Conservation (phyloP, 2,797 vertebrate genomes). For the Calcarius lapponicus region DNA sequence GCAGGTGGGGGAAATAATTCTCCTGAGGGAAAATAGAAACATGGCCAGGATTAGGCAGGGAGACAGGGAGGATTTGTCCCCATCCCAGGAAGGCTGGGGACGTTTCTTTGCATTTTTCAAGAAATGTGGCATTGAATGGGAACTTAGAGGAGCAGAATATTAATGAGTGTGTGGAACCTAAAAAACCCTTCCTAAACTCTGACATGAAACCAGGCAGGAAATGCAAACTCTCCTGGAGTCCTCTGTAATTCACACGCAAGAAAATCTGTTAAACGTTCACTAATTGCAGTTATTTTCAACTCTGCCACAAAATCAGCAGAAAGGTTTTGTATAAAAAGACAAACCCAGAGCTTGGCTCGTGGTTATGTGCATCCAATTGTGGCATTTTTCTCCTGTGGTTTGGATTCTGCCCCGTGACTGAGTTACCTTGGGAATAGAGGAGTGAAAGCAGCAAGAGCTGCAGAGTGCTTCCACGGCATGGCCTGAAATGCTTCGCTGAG, state of each 20-base stretch:
- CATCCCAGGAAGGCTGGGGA: background rate
- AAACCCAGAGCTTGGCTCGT: fast-evolving
- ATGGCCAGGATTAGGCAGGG: background rate
- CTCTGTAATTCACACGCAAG: fast-evolving
- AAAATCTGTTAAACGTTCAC: background rate
- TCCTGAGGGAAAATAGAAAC: background rate
- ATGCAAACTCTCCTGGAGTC: background rate
- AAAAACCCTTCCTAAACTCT: background rate
- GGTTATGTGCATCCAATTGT: fast-evolving
- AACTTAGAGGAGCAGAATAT: background rate
- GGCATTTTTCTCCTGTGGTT: background rate
- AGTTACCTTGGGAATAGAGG: background rate
- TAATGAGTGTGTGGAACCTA: background rate
- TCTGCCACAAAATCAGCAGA: background rate
- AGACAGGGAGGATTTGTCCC: constrained; percentile 3
- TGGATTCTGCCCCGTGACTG: background rate
- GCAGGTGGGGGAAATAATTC: background rate
- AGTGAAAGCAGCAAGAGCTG: background rate
- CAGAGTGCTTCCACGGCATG: background rate
- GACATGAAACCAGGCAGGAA: background rate
- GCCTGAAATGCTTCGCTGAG: background rate
- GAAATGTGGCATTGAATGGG: background rate
- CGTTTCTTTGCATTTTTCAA: background rate
- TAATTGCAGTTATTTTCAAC: background rate
- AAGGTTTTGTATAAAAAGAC: fast-evolving